Percentiles rank a stretch among this genome's conserved stretches.
Evolutionary conservation across 2,888 invertebrate genomes (phyloP).

Genomic region (Lamproptera curius): DNA sequence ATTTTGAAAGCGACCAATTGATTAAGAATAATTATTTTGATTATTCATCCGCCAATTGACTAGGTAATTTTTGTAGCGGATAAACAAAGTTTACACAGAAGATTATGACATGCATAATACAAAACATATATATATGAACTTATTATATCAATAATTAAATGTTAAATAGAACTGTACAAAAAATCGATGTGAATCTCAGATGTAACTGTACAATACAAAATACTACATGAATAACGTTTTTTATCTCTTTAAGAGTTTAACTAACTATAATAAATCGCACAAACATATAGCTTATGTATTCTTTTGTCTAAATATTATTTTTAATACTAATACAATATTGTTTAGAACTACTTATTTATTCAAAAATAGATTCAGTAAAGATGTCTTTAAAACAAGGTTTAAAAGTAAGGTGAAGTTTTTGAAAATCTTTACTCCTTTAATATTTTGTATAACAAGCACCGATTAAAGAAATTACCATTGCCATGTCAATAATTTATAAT

Average conservation of each 20-base stretch:
- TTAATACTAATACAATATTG: neutral
- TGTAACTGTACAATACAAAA: slow-evolving; percentile 72
- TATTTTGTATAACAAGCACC: too few relatives aligned
- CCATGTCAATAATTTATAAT: too few relatives aligned
- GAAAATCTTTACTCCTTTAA: too few relatives aligned
- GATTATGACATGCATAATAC: neutral
- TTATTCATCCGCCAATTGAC: slow-evolving; percentile 58
- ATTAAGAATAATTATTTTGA: slow-evolving; percentile 23
- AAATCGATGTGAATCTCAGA: slow-evolving; percentile 67
- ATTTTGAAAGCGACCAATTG: slow-evolving; percentile 21
- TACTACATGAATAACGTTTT: slow-evolving; percentile 30
- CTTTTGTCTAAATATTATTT: neutral
- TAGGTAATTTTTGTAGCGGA: slow-evolving; percentile 61
- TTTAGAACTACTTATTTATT: neutral
- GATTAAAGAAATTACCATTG: too few relatives aligned
- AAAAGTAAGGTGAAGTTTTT: too few relatives aligned
- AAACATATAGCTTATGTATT: neutral
- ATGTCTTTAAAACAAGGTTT: too few relatives aligned
- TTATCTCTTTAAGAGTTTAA: slow-evolving; percentile 21
- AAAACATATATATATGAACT: slow-evolving; percentile 17
- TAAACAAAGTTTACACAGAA: slow-evolving; percentile 36
- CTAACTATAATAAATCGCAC: slow-evolving; percentile 6
- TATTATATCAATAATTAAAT: slow-evolving; percentile 22
- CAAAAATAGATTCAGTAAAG: too few relatives aligned
- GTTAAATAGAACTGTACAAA: slow-evolving; percentile 48